Evolutionary conservation across 23 tunicate genomes (phyloP).

Genomic region (Trididemnum nubilum): DNA sequence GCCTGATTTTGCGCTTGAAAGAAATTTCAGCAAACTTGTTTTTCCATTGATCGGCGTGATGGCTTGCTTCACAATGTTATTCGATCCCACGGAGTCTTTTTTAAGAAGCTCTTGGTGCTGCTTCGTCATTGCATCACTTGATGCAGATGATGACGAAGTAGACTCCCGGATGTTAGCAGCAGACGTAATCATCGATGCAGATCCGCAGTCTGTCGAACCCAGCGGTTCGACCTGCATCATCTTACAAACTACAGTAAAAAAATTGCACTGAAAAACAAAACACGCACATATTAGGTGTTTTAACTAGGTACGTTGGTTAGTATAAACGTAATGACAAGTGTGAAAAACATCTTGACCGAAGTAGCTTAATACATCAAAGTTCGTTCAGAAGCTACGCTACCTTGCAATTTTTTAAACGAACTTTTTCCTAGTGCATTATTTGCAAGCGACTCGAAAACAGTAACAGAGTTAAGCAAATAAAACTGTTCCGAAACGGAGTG

Average conservation of each 20-base stretch:
- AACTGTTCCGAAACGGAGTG: no score
- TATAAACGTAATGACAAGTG: no score
- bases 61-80: constrained; percentile 12
- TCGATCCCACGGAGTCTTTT: background rate
- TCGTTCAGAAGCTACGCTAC: no score
- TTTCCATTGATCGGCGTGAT: constrained; percentile 30
- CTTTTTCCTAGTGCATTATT: no score
- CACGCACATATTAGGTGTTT: no score
- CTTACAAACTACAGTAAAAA: background rate
- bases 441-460: no score
- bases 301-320: no score
- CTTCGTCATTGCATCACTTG: background rate
- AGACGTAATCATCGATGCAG: background rate
- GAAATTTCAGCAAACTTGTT: constrained; percentile 6
- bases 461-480: no score
- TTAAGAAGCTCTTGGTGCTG: background rate
- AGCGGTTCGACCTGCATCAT: constrained; percentile 21
- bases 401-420: no score
- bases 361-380: no score
- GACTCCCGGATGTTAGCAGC: background rate
- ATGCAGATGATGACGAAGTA: background rate
- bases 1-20: constrained; percentile 7
- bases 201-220: background rate
- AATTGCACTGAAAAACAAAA: no score
- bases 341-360: no score